Percentiles rank a stretch among this genome's conserved stretches.
These are phyloP conservation scores for Pangasius mekongensis DNA, from an alignment of 2,797 vertebrate genomes.

Conservation along the genomic window DNA sequence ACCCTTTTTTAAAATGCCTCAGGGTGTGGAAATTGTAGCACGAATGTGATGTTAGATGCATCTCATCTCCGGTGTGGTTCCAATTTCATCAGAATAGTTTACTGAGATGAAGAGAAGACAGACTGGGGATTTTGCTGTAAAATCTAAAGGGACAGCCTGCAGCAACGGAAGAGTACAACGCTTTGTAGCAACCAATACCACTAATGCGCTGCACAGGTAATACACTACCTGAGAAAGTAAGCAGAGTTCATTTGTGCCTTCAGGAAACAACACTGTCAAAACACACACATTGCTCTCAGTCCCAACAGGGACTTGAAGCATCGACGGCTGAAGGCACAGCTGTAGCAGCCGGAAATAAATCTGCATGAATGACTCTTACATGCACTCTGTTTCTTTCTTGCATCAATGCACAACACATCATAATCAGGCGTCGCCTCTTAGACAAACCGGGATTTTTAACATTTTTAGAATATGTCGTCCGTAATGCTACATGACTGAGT, in stretches of 20 bases:
- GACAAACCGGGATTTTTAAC: not conserved
- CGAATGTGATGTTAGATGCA: not conserved
- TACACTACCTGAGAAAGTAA: not conserved
- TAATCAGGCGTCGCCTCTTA: not conserved
- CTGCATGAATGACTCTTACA: constrained; percentile 22
- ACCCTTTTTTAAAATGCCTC: not conserved
- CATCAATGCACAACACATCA: not conserved
- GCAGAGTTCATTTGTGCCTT: not conserved
- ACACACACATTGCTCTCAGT: not conserved
- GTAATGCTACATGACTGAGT: not conserved
- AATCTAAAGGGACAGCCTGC: constrained; percentile 20
- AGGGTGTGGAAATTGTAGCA: not conserved
- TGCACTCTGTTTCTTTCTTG: not conserved
- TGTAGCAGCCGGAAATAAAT: constrained; percentile 27
- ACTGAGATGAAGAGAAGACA: not conserved
- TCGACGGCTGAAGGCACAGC: constrained; percentile 6
- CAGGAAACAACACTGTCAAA: constrained; percentile 20
- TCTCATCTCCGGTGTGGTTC: not conserved
- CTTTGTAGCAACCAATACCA: not conserved
- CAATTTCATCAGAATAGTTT: not conserved
- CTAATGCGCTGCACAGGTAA: not conserved
- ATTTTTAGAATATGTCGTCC: not conserved
- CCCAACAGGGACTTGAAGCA: not conserved
- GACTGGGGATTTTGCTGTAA: constrained; percentile 1
- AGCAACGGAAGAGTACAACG: not conserved